Evolutionary conservation across 2,888 invertebrate genomes (phyloP).

Genomic region (Hirtodrosophila cameraria): DNA sequence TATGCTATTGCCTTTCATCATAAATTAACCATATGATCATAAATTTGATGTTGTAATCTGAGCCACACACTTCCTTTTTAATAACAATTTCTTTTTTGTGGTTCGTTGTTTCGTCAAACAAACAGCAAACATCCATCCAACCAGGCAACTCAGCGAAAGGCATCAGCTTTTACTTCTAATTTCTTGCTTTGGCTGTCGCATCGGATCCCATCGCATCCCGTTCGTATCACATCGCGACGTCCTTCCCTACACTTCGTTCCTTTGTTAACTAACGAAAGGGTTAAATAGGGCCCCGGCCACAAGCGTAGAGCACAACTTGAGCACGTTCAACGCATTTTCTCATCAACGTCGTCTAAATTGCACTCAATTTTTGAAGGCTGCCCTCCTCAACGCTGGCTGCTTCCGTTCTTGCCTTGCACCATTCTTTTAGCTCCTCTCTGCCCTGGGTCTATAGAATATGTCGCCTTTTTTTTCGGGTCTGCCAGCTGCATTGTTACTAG

Average conservation of each 20-base stretch:
- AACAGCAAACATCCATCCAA: slow-evolving; percentile 37
- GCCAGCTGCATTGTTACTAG: slow-evolving; percentile 60
- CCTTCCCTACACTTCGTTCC: slow-evolving; percentile 32
- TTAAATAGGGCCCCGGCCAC: slow-evolving; percentile 57
- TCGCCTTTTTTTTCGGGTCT: slow-evolving; percentile 46
- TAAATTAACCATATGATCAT: slow-evolving; percentile 29
- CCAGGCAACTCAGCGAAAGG: not conserved
- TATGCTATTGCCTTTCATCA: slow-evolving; percentile 10
- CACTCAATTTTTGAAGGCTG: slow-evolving; percentile 81
- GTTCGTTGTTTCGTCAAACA: slow-evolving; percentile 37
- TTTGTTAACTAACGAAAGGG: slow-evolving; percentile 71
- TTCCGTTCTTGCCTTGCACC: slow-evolving; percentile 42
- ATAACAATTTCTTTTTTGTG: slow-evolving; percentile 32
- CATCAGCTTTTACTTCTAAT: slow-evolving; percentile 51
- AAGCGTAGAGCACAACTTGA: slow-evolving; percentile 73
- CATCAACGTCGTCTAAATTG: slow-evolving; percentile 78
- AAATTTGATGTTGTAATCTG: slow-evolving; percentile 42
- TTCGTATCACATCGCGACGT: slow-evolving; percentile 18
- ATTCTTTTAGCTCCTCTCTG: slow-evolving; percentile 29
- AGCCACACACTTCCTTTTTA: slow-evolving; percentile 34
- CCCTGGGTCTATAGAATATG: slow-evolving; percentile 40
- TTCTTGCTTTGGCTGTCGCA: slow-evolving; percentile 45
- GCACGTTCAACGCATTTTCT: slow-evolving; percentile 80
- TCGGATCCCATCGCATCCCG: too few species aligned
- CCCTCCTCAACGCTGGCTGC: slow-evolving; percentile 37